These are phyloP conservation scores for Oceanodroma tethys DNA, from an alignment of 2,113 vertebrate genomes.

Conservation along the genomic window DNA sequence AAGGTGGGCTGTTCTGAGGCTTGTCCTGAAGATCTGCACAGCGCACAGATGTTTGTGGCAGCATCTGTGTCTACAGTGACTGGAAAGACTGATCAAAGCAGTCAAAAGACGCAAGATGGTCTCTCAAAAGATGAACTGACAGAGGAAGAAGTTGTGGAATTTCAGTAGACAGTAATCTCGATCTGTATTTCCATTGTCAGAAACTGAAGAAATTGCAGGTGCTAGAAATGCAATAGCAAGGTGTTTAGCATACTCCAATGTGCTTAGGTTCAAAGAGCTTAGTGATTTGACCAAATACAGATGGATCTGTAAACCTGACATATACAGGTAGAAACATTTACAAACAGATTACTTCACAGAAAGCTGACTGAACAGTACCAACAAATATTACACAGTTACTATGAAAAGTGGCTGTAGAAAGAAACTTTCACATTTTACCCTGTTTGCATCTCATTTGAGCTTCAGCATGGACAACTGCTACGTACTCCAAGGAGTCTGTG, in stretches of 20 bases:
- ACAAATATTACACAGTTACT: not conserved
- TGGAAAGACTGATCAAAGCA: not conserved
- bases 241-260: not conserved
- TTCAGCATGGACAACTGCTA: not conserved
- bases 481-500: not conserved
- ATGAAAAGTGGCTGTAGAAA: not conserved
- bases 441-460: not conserved
- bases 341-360: not conserved
- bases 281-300: not conserved
- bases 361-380: not conserved
- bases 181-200: not conserved
- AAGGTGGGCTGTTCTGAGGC: not conserved
- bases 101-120: not conserved
- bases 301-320: not conserved
- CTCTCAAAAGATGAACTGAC: not conserved
- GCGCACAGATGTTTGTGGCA: not conserved
- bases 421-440: not conserved
- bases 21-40: not conserved
- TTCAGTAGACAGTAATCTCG: not conserved
- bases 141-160: not conserved
- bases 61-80: not conserved
- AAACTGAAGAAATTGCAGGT: not conserved
- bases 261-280: not conserved
- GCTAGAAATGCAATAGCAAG: not conserved
- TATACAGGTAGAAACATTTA: not conserved